Conservation (phyloP, 2,888 invertebrate genomes). For the Hemistola chrysoprasaria region DNA sequence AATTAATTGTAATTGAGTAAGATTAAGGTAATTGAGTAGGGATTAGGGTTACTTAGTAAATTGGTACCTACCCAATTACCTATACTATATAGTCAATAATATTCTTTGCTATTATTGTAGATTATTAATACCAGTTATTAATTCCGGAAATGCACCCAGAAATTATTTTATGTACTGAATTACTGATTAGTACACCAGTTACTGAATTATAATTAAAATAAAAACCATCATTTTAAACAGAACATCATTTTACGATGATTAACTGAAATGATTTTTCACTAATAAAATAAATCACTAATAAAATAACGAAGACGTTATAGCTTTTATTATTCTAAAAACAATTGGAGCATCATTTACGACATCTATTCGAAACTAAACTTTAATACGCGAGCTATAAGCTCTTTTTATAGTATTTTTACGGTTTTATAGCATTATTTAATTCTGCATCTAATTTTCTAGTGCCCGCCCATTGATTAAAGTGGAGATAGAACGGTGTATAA, state of each 20-base stretch:
- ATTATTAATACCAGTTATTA: too few species aligned
- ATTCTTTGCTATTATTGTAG: too few species aligned
- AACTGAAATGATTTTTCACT: slow-evolving; percentile 3
- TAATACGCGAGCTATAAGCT: slow-evolving; percentile 1
- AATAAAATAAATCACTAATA: slow-evolving; percentile 11
- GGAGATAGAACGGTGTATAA: slow-evolving; percentile 70
- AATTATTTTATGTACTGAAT: too few species aligned
- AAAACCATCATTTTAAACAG: slow-evolving; percentile 2
- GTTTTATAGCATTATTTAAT: slow-evolving; percentile 40
- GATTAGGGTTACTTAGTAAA: too few species aligned
- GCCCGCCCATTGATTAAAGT: slow-evolving; percentile 74
- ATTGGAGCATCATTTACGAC: slow-evolving; percentile 19
- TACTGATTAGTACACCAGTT: too few species aligned
- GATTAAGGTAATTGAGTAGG: too few species aligned
- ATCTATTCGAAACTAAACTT: slow-evolving; percentile 1
- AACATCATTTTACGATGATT: slow-evolving; percentile 13
- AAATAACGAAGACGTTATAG: slow-evolving; percentile 34
- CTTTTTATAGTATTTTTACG: slow-evolving; percentile 8
- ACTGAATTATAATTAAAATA: not conserved
- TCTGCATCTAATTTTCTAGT: slow-evolving; percentile 28
- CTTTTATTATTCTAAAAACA: slow-evolving; percentile 40
- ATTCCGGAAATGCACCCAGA: too few species aligned
- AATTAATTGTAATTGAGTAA: too few species aligned
- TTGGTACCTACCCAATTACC: too few species aligned
- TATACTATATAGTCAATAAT: too few species aligned